phyloP scores from a whole-genome alignment of 2,797 vertebrate genomes.

The Carapus acus region DNA sequence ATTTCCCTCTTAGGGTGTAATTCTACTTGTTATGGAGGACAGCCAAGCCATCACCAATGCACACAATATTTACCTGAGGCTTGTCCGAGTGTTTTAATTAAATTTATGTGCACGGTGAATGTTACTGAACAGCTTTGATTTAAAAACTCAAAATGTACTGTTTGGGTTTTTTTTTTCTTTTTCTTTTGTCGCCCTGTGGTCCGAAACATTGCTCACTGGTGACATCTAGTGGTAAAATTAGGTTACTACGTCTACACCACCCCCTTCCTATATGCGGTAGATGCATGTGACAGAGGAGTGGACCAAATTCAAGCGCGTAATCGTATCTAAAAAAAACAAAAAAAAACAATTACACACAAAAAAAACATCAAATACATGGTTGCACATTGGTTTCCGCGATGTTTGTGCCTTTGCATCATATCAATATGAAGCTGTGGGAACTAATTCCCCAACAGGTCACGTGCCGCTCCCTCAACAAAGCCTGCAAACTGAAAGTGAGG shows the following conservation, averaged over 20 bases:
- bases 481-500: conserved; percentile 81
- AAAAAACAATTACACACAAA: not conserved
- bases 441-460: conserved; percentile 72
- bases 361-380: not conserved
- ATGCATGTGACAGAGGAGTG: not conserved
- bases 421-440: not conserved
- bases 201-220: not conserved
- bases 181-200: no score
- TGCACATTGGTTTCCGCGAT: not conserved
- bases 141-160: no score
- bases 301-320: not conserved
- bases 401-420: not conserved
- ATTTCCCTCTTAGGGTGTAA: no score
- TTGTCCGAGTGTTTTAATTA: no score
- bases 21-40: no score
- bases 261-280: no score
- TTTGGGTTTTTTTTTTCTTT: no score
- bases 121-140: no score
- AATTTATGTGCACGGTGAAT: no score
- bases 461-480: conserved; percentile 72
- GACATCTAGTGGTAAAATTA: conserved; percentile 46
- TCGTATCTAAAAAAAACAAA: not conserved
- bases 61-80: no score
- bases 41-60: no score
- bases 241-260: conserved; percentile 18